These are phyloP conservation scores for Rhopalosiphum nymphaeae DNA, from an alignment of 2,888 invertebrate genomes.

Conservation along the genomic window DNA sequence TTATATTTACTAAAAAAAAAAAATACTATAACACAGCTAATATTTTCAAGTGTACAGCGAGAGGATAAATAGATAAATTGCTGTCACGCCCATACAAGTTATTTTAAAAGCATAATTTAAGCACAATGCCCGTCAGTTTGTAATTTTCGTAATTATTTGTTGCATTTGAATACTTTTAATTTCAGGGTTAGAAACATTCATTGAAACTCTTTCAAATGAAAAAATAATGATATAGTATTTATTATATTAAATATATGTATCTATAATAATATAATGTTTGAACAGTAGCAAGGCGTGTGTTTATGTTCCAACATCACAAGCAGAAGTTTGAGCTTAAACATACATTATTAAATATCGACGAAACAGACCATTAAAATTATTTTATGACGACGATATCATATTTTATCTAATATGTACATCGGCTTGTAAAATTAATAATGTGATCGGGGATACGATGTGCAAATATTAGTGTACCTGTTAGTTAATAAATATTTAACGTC, in stretches of 20 bases:
- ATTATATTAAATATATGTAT: neutral
- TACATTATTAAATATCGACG: neutral
- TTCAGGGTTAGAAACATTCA: slow-evolving; percentile 14
- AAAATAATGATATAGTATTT: slow-evolving; percentile 17
- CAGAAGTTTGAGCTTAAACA: slow-evolving; percentile 10
- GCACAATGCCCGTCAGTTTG: slow-evolving; percentile 29
- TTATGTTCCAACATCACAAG: neutral
- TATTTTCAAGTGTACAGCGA: slow-evolving; percentile 10
- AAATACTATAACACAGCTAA: slow-evolving; percentile 10
- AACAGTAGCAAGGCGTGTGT: neutral
- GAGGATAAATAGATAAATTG: slow-evolving; percentile 55
- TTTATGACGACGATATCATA: neutral
- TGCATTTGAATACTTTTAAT: slow-evolving; percentile 41
- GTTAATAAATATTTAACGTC: neutral
- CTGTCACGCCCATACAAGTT: slow-evolving; percentile 48
- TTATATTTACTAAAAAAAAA: neutral
- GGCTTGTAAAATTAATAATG: neutral
- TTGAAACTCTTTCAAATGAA: slow-evolving; percentile 31
- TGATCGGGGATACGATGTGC: neutral
- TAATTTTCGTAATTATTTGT: slow-evolving; percentile 49
- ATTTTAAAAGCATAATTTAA: slow-evolving; percentile 40
- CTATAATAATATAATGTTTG: slow-evolving; percentile 9
- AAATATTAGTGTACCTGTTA: neutral
- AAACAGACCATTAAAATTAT: slow-evolving; percentile 27
- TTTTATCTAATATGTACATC: neutral